Conservation (phyloP, 1,140 invertebrate genomes). For the Pseudobourletiella spinata region DNA sequence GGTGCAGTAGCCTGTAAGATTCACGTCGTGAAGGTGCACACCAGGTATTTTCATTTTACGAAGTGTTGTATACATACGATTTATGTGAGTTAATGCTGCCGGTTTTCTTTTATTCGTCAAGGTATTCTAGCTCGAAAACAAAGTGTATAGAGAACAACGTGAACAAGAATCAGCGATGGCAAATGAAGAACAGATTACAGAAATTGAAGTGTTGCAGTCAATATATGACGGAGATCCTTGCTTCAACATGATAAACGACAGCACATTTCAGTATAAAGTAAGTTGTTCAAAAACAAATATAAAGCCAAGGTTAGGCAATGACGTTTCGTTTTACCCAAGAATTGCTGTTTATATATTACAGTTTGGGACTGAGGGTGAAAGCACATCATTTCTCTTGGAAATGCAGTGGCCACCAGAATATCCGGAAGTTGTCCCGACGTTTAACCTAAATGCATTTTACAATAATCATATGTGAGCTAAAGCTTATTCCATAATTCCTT, state of each 20-base stretch:
- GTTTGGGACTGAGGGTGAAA: constrained; percentile 71
- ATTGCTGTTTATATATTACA: too few species aligned
- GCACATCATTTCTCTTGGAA: constrained; percentile 77
- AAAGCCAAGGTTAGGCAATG: not conserved
- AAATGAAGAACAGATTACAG: constrained; percentile 64
- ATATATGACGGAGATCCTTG: constrained; percentile 87
- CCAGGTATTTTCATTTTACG: too few species aligned
- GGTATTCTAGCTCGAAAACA: not conserved
- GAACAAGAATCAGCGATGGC: not conserved
- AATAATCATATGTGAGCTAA: constrained; percentile 83
- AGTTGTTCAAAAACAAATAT: constrained; percentile 9
- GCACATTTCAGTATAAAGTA: constrained; percentile 86
- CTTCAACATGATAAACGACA: constrained; percentile 69
- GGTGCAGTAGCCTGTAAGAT: too few species aligned
- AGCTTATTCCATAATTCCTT: too few species aligned
- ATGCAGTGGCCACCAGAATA: constrained; percentile 76
- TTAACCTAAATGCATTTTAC: constrained; percentile 87
- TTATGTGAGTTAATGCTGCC: too few species aligned
- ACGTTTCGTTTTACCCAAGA: constrained; percentile 39
- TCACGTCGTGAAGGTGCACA: too few species aligned
- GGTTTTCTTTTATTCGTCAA: too few species aligned
- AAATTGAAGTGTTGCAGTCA: constrained; percentile 78
- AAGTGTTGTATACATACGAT: too few species aligned
- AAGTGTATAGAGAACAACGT: not conserved
- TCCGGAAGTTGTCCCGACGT: constrained; percentile 65